A percentile compares a stretch with the other conserved stretches of the same genome.
Conservation (phyloP, 53 echinoderm and acorn worm genomes). For the Paelopatides confundens region DNA sequence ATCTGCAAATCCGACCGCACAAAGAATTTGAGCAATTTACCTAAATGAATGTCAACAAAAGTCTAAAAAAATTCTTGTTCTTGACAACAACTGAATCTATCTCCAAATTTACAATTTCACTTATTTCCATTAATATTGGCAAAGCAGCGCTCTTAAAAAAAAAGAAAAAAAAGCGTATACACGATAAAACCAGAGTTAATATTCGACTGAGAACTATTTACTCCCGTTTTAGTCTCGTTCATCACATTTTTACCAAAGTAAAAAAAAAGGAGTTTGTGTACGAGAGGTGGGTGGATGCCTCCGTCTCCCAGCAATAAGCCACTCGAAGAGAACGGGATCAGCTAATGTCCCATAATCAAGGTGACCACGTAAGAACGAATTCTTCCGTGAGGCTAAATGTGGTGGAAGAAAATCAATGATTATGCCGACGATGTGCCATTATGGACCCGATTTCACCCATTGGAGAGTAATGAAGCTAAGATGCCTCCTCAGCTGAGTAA, state of each 20-base stretch:
- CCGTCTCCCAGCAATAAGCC: conserved; percentile 37
- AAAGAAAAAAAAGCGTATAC: not conserved
- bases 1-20: not conserved
- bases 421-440: conserved; percentile 44
- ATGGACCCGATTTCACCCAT: conserved; percentile 46
- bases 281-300: conserved; percentile 18
- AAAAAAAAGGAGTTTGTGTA: not conserved
- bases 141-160: not conserved
- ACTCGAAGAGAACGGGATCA: conserved; percentile 41
- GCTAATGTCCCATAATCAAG: conserved; percentile 46
- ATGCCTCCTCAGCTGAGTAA: conserved; percentile 32
- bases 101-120: not conserved
- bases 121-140: not conserved
- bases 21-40: not conserved
- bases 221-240: not conserved
- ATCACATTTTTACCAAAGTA: not conserved
- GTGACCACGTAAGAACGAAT: conserved; percentile 39
- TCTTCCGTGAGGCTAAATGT: conserved; percentile 43
- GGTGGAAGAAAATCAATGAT: conserved; percentile 51
- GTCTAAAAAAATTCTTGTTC: not conserved
- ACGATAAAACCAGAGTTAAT: not conserved
- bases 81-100: not conserved
- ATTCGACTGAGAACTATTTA: not conserved
- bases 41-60: not conserved
- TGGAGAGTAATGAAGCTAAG: conserved; percentile 47